Conservation (phyloP, 2,888 invertebrate species). For the Cerceris rybyensis region DNA sequence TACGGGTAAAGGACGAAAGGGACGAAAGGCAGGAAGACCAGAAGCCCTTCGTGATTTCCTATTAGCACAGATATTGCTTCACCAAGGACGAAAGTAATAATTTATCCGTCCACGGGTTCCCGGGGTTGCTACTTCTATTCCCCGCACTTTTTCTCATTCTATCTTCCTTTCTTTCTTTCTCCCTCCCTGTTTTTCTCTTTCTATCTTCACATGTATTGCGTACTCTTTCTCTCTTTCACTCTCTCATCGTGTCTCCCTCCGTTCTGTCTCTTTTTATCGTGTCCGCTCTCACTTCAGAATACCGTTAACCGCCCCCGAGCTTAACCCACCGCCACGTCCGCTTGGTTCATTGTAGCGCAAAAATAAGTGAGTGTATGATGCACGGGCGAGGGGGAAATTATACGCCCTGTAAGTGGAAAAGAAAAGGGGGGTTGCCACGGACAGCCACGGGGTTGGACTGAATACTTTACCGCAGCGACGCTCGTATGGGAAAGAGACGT, state of each 20-base stretch:
- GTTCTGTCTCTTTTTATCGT: not conserved
- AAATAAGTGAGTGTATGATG: slow-evolving; percentile 79
- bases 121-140: slow-evolving; percentile 50
- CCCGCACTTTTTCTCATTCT: slow-evolving; percentile 20
- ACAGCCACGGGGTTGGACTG: slow-evolving; percentile 60
- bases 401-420: slow-evolving; percentile 73
- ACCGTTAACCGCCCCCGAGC: slow-evolving; percentile 59
- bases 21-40: slow-evolving; percentile 42
- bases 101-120: slow-evolving; percentile 71
- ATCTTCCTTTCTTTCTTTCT: slow-evolving; percentile 20
- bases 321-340: slow-evolving; percentile 68
- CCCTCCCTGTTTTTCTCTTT: slow-evolving; percentile 16
- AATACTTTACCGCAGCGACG: slow-evolving; percentile 45
- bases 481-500: slow-evolving; percentile 23
- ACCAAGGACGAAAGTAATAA: slow-evolving; percentile 75
- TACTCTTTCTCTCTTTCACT: slow-evolving; percentile 17
- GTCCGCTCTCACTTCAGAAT: slow-evolving; percentile 41
- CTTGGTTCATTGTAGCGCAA: slow-evolving; percentile 76
- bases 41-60: slow-evolving; percentile 75
- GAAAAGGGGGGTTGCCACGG: slow-evolving; percentile 72
- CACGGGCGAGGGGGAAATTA: slow-evolving; percentile 75
- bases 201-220: slow-evolving; percentile 21
- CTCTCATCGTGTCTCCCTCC: not conserved
- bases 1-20: slow-evolving; percentile 33
- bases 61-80: slow-evolving; percentile 77